Percentiles rank a stretch among this genome's conserved stretches.
These are phyloP conservation scores for Halcyon badia DNA, from an alignment of 2,797 vertebrate genomes.

Conservation along the genomic window DNA sequence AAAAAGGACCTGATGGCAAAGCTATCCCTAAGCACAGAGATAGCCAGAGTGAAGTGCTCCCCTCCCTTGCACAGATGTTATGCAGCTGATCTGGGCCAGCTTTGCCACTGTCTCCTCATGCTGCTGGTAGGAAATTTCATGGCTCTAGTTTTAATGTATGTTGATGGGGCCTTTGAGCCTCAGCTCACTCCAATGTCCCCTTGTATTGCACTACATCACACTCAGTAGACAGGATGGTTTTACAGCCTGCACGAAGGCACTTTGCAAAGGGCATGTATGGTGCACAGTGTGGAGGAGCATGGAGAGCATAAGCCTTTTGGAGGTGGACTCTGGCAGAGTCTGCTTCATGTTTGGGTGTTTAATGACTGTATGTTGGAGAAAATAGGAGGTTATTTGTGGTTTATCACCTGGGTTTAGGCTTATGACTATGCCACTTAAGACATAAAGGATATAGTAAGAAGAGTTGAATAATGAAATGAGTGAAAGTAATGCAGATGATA, in stretches of 20 bases:
- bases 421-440: neutral
- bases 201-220: neutral
- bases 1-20: neutral
- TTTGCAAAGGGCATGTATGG: neutral
- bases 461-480: neutral
- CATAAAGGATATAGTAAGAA: neutral
- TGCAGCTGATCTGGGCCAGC: neutral
- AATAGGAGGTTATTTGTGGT: neutral
- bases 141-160: neutral
- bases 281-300: fast-evolving
- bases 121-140: neutral
- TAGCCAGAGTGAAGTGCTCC: neutral
- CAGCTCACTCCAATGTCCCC: fast-evolving
- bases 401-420: neutral
- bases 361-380: neutral
- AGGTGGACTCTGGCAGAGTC: neutral
- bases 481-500: neutral
- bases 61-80: neutral
- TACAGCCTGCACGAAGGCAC: neutral
- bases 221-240: neutral
- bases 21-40: neutral
- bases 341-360: neutral
- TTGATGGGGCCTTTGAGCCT: neutral
- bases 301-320: neutral
- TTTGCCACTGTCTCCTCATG: neutral